Evolutionary conservation across 35 echinoderm and acorn worm species (phyloP).

Genomic region (Strongylocentrotus purpuratus): DNA sequence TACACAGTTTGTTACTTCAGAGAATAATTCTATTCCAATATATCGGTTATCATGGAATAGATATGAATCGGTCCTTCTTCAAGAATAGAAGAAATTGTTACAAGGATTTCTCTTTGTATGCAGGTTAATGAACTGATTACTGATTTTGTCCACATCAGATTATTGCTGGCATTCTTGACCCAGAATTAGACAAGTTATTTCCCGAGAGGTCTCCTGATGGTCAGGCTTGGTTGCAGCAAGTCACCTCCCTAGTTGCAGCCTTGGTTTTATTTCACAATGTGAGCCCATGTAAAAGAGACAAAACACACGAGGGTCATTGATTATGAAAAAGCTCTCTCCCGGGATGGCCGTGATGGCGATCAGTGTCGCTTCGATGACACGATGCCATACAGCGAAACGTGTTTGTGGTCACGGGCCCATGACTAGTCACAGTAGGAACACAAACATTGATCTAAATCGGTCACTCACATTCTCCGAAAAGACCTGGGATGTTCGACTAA

Average conservation of each 20-base stretch:
- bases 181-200: background rate
- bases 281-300: background rate
- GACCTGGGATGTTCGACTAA: background rate
- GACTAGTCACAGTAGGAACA: background rate
- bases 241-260: background rate
- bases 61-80: no score
- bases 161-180: background rate
- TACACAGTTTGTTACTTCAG: no score
- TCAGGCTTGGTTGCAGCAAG: background rate
- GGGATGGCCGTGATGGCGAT: background rate
- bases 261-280: background rate
- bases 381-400: background rate
- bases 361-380: background rate
- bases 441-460: slow-evolving; percentile 17
- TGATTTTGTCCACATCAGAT: no score
- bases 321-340: background rate
- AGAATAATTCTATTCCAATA: no score
- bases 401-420: background rate
- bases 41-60: no score
- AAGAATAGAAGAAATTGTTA: no score
- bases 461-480: background rate
- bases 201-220: background rate
- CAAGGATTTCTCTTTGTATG: no score
- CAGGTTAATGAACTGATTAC: no score
- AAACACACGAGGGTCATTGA: background rate